Percentiles rank a stretch among this genome's conserved stretches.
These are phyloP conservation scores for Neria commutata DNA, from an alignment of 2,888 invertebrate species.

Conservation along the genomic window DNA sequence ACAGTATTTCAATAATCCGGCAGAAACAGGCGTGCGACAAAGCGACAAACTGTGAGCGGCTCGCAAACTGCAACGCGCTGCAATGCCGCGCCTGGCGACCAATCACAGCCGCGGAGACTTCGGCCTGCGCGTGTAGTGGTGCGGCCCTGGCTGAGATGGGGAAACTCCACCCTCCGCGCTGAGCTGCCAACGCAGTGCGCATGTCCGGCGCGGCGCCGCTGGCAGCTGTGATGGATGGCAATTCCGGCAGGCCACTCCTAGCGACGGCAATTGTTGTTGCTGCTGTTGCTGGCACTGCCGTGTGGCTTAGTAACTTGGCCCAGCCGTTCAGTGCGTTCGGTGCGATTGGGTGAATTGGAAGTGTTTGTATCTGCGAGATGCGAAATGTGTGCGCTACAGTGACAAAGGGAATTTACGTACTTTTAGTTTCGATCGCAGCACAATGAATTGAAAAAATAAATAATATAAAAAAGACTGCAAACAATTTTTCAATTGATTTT, in stretches of 20 bases:
- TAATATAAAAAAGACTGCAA: too few relatives aligned
- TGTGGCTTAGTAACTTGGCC: slow-evolving; percentile 14
- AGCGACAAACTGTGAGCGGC: slow-evolving; percentile 38
- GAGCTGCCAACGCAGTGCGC: slow-evolving; percentile 42
- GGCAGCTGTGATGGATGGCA: slow-evolving; percentile 47
- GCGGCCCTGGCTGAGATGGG: slow-evolving; percentile 26
- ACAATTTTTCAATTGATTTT: too few relatives aligned
- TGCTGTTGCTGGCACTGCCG: slow-evolving; percentile 18
- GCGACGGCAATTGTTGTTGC: slow-evolving; percentile 33
- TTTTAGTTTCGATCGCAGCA: too few relatives aligned
- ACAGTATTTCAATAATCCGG: slow-evolving; percentile 39
- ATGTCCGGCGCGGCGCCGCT: slow-evolving; percentile 37
- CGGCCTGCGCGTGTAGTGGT: slow-evolving; percentile 6
- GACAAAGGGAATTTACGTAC: too few relatives aligned
- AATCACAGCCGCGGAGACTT: slow-evolving; percentile 55
- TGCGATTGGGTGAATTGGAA: slow-evolving; percentile 61
- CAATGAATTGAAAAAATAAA: too few relatives aligned
- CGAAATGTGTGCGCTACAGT: neutral
- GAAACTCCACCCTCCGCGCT: slow-evolving; percentile 49
- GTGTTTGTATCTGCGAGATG: slow-evolving; percentile 24
- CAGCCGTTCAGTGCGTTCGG: slow-evolving; percentile 55
- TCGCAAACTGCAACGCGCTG: neutral
- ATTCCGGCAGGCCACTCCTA: slow-evolving; percentile 51
- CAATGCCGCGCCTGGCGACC: slow-evolving; percentile 30
- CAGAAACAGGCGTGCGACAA: slow-evolving; percentile 30